Conservation (phyloP, 2,888 invertebrate genomes). For the Limnephilus rhombicus region DNA sequence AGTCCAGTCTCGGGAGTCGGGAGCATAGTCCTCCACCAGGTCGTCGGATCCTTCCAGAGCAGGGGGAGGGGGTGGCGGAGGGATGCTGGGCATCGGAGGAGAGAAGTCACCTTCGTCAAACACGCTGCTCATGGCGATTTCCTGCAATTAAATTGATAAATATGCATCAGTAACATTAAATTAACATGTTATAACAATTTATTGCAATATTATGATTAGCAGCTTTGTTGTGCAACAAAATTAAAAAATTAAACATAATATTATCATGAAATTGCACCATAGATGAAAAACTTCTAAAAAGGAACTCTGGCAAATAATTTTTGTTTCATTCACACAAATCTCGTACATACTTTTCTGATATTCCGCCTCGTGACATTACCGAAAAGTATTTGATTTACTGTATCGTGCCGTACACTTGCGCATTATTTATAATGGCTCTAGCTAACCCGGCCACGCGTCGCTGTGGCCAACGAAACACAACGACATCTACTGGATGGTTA, state of each 20-base stretch:
- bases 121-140: conserved; percentile 2
- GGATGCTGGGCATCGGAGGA: conserved; percentile 88
- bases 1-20: conserved; percentile 52
- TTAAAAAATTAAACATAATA: neutral
- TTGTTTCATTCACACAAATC: too few relatives aligned
- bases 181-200: neutral
- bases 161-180: neutral
- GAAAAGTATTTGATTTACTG: too few relatives aligned
- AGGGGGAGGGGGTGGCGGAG: conserved; percentile 86
- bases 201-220: neutral
- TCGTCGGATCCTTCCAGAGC: conserved; percentile 70
- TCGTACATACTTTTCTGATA: too few relatives aligned
- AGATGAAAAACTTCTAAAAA: neutral
- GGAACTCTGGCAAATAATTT: too few relatives aligned
- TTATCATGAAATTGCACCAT: neutral
- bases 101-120: conserved; percentile 71
- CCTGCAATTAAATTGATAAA: neutral
- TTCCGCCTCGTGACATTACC: too few relatives aligned
- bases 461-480: too few relatives aligned
- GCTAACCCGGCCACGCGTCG: too few relatives aligned
- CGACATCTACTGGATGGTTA: too few relatives aligned
- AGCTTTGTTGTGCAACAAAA: too few relatives aligned
- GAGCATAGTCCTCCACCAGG: neutral
- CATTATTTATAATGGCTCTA: too few relatives aligned
- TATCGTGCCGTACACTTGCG: too few relatives aligned